Base-by-base conservation (phyloP, 2,113 vertebrate genomes). In the Chamaetylas fuelleborni region DNA sequence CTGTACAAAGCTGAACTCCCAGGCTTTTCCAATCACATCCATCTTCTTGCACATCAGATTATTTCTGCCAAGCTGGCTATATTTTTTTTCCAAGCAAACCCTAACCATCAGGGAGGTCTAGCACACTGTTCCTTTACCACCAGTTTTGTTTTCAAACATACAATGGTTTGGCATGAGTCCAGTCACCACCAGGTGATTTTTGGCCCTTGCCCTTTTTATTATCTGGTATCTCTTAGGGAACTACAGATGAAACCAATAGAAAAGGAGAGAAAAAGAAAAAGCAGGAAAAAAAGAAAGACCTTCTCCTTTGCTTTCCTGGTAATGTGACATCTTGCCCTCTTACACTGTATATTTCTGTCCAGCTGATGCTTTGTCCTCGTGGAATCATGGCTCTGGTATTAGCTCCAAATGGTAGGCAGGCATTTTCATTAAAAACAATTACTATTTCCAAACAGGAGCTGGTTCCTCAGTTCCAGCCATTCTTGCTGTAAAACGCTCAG, bases 181-280 rank as follows among this genome's bases (percentile, higher is more conserved):
- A 98, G 88, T 38, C 88, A 76, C 67, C 95, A 95, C 96, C 97
- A 98, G 98, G 96, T 98, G 98, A 97, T 88, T 92, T 81, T 86
- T 96, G 95, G 97, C 97, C 97, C 51, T 91, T 95, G 96, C 89
- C 95, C 90, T 84, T 94, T 96, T 77, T 96, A 96, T 97, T 96
- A 95, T 97, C 94, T 94, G 50, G 88, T 96, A 94, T 94, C 92
- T 90, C 82, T 94, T 94, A 84, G 94, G 76, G 95, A 96, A 93
- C 96, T 86, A 50, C 90, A 93, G 72, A 96, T 92, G 54, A 97
- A 96, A 90, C 95, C 90, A 96, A 88, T 22, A 86, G 93, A 93
- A 92, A 95, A 97, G 76, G 77, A 87, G 45, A 77, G 74, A 96
- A 93, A 96, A 96, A 94, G 85, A 66, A 90, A 96, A 96, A 83